These are phyloP conservation scores for Neomonachus schauinslandi DNA, from an alignment of 2,113 vertebrate genomes.

Conservation along the genomic window DNA sequence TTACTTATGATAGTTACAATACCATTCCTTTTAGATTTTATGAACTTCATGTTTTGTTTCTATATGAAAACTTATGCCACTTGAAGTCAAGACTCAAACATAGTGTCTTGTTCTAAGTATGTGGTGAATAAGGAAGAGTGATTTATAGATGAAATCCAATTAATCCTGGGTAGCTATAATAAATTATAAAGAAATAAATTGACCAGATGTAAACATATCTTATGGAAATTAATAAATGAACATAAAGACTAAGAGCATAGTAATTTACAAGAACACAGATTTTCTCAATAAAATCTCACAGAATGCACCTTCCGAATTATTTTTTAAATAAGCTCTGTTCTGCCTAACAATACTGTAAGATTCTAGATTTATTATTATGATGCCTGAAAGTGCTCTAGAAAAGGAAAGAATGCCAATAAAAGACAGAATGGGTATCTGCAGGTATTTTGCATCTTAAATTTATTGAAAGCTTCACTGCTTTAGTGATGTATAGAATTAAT, in stretches of 20 bases:
- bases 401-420: not conserved
- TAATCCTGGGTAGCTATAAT: not conserved
- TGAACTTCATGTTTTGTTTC: not conserved
- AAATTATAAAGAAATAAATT: not conserved
- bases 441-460: conserved; percentile 33
- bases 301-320: not conserved
- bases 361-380: conserved; percentile 3
- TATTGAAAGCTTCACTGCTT: not conserved
- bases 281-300: not conserved
- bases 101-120: not conserved
- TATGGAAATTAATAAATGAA: not conserved
- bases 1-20: not conserved
- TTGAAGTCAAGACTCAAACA: not conserved
- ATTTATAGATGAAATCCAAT: not conserved
- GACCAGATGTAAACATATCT: not conserved
- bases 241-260: not conserved
- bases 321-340: not conserved
- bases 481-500: not conserved
- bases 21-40: not conserved
- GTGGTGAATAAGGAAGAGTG: not conserved
- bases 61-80: not conserved
- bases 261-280: not conserved
- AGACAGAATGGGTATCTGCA: not conserved
- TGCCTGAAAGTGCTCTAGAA: not conserved
- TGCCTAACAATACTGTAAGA: not conserved